phyloP scores from a whole-genome alignment of 2,888 invertebrate genomes.

The Auanema sp. region DNA sequence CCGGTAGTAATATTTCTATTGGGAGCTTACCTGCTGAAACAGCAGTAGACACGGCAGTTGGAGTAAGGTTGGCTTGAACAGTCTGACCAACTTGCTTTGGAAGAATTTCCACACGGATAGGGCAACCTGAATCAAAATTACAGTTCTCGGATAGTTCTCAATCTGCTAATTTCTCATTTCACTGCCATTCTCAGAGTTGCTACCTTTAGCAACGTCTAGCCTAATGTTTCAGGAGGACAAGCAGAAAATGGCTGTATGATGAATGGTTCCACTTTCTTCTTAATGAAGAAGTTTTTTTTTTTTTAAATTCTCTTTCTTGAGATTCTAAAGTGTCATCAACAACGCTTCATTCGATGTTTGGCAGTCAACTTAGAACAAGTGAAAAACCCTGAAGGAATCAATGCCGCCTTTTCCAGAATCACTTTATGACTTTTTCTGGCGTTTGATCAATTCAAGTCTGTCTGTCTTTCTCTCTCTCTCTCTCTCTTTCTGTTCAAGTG shows the following conservation, averaged over 20 bases:
- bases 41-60: conserved; percentile 44
- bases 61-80: conserved; percentile 51
- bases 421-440: background rate
- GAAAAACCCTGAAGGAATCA: background rate
- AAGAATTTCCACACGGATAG: conserved; percentile 62
- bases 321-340: background rate
- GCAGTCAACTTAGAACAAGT: background rate
- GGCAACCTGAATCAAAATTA: conserved; percentile 52
- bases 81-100: conserved; percentile 62
- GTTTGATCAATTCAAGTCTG: too few relatives aligned
- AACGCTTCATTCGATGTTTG: background rate
- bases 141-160: too few relatives aligned
- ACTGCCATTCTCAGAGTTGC: too few relatives aligned
- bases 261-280: too few relatives aligned
- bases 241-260: too few relatives aligned
- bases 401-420: background rate
- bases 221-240: too few relatives aligned
- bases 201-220: too few relatives aligned
- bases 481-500: background rate
- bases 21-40: conserved; percentile 35
- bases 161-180: too few relatives aligned
- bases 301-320: too few relatives aligned
- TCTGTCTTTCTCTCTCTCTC: background rate
- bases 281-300: too few relatives aligned
- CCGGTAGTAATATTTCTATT: too few relatives aligned